Conservation (phyloP, 2,888 invertebrate genomes). For the Morpho helenor region DNA sequence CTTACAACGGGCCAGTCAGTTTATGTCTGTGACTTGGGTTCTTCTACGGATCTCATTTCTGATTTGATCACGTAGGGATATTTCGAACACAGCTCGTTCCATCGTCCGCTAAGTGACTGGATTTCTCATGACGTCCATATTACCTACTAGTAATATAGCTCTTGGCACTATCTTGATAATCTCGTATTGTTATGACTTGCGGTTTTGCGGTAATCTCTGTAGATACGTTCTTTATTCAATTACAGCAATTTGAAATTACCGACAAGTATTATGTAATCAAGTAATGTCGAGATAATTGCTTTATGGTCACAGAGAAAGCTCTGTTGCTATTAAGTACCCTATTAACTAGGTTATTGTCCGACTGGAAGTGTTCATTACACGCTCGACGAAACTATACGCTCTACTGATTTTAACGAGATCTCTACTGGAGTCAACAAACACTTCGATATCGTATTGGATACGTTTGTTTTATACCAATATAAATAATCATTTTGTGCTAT, state of each 20-base stretch:
- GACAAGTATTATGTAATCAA: slow-evolving; percentile 26
- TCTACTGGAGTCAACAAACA: slow-evolving; percentile 30
- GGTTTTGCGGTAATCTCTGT: slow-evolving; percentile 34
- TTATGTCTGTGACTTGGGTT: no score
- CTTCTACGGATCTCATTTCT: no score
- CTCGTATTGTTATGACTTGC: slow-evolving; percentile 19
- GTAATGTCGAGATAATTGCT: slow-evolving; percentile 44
- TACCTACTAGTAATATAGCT: no score
- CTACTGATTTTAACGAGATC: slow-evolving; percentile 62
- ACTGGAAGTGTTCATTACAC: slow-evolving; percentile 75
- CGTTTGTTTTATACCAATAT: background rate
- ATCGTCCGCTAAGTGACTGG: no score
- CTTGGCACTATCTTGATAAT: background rate
- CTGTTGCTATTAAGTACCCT: slow-evolving; percentile 57
- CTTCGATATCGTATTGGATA: slow-evolving; percentile 15
- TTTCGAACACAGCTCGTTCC: no score
- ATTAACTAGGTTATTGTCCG: slow-evolving; percentile 69
- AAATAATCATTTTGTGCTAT: no score
- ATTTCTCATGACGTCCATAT: no score
- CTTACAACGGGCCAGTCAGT: no score
- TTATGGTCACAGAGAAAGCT: slow-evolving; percentile 54
- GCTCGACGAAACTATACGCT: slow-evolving; percentile 60
- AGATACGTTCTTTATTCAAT: slow-evolving; percentile 27
- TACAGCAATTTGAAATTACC: slow-evolving; percentile 17
- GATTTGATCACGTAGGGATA: no score